Conservation (phyloP, 2,797 vertebrate species). For the Chrosomus eos region DNA sequence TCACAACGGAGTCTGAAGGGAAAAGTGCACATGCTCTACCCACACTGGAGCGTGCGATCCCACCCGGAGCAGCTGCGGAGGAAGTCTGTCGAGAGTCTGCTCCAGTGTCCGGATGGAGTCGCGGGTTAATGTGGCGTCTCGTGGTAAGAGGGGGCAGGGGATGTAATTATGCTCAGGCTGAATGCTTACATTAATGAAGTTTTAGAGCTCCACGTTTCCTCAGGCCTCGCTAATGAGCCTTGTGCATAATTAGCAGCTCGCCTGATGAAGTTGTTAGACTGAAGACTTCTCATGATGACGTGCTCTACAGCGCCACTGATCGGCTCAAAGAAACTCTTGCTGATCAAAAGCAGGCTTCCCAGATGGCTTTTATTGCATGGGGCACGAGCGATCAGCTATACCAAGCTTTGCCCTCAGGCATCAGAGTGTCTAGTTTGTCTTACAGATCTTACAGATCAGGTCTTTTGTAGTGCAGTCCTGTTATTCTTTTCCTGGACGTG, state of each 20-base stretch:
- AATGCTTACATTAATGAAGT: constrained; percentile 74
- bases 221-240: constrained; percentile 73
- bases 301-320: constrained; percentile 38
- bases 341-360: constrained; percentile 44
- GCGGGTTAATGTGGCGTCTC: constrained; percentile 68
- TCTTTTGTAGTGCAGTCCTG: constrained; percentile 23
- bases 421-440: neutral
- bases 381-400: neutral
- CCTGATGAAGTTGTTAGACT: constrained; percentile 70
- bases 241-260: constrained; percentile 67
- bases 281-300: constrained; percentile 45
- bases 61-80: constrained; percentile 32
- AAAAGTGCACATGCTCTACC: constrained; percentile 40
- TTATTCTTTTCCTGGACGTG: constrained; percentile 4
- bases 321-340: constrained; percentile 11
- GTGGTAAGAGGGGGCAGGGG: constrained; percentile 68
- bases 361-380: constrained; percentile 15
- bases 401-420: constrained; percentile 37
- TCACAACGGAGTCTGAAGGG: neutral
- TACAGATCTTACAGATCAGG: constrained; percentile 22
- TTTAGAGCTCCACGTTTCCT: constrained; percentile 64
- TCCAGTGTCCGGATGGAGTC: constrained; percentile 52
- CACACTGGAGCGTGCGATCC: constrained; percentile 34
- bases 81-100: constrained; percentile 54
- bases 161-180: constrained; percentile 67